Percentiles rank a stretch among this genome's conserved stretches.
Evolutionary conservation across 2,797 vertebrate species (phyloP).

Genomic region (Centroberyx gerrardi): DNA sequence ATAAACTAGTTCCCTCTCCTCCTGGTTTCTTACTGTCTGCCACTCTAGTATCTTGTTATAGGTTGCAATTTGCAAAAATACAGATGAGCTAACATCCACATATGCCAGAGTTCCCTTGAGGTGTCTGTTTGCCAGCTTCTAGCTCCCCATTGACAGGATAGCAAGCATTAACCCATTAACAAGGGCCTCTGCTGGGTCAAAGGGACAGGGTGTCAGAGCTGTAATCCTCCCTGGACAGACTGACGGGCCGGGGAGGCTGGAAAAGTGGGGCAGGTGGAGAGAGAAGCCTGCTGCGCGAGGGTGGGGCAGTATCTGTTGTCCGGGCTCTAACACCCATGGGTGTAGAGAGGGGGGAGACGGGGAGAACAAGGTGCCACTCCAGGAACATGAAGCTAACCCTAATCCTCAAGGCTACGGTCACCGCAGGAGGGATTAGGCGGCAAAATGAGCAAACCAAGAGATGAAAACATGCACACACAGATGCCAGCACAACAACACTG

Average conservation of each 20-base stretch:
- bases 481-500: not conserved
- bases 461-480: conserved; percentile 9
- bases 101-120: not conserved
- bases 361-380: not conserved
- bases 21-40: no score
- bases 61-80: no score
- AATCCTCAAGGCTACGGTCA: conserved; percentile 38
- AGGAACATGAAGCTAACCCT: conserved; percentile 5
- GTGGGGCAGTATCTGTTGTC: not conserved
- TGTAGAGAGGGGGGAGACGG: not conserved
- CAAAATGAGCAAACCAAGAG: not conserved
- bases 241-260: not conserved
- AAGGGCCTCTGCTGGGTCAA: conserved; percentile 12
- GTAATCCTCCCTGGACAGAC: conserved; percentile 34
- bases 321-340: not conserved
- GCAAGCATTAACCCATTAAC: not conserved
- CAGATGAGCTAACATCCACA: not conserved
- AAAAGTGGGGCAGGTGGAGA: conserved; percentile 30
- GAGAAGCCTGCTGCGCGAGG: not conserved
- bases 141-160: not conserved
- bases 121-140: not conserved
- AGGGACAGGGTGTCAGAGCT: conserved; percentile 13
- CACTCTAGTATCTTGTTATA: no score
- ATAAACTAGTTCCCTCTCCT: no score
- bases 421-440: conserved; percentile 22